Conservation (phyloP, 2,113 vertebrate species). For the Macheiramphus alcinus region DNA sequence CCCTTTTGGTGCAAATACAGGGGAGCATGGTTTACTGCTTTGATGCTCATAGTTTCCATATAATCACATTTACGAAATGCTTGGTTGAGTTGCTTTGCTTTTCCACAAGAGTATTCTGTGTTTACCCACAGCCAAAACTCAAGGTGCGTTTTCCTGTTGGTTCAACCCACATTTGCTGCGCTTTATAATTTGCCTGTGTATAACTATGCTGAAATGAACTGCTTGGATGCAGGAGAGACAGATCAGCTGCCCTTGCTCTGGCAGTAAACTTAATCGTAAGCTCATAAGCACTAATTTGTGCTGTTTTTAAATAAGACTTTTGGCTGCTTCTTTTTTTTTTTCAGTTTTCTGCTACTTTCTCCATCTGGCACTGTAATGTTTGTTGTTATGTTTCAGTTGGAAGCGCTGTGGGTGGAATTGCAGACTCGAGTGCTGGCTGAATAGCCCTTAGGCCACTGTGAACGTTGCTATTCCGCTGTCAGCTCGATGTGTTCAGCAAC, state of each 20-base stretch:
- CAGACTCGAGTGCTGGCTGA: background rate
- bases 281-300: background rate
- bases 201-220: background rate
- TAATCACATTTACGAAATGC: background rate
- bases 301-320: background rate
- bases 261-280: background rate
- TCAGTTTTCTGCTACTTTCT: background rate
- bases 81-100: background rate
- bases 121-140: background rate
- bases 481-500: background rate
- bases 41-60: background rate
- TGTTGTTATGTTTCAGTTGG: conserved; percentile 4
- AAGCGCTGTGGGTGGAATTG: background rate
- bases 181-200: background rate
- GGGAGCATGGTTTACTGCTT: conserved; percentile 1
- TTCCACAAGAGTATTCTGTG: background rate
- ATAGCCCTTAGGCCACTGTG: background rate
- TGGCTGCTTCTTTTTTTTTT: too few relatives aligned
- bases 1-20: background rate
- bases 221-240: background rate
- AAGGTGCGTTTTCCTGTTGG: background rate
- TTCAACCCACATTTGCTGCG: background rate
- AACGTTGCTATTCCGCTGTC: background rate
- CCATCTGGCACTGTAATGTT: background rate
- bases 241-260: background rate